Evolutionary conservation across 2,113 vertebrate genomes (phyloP), one percentile per base, ranked within the genome.

Genomic region (Rhipidura dahli): DNA sequence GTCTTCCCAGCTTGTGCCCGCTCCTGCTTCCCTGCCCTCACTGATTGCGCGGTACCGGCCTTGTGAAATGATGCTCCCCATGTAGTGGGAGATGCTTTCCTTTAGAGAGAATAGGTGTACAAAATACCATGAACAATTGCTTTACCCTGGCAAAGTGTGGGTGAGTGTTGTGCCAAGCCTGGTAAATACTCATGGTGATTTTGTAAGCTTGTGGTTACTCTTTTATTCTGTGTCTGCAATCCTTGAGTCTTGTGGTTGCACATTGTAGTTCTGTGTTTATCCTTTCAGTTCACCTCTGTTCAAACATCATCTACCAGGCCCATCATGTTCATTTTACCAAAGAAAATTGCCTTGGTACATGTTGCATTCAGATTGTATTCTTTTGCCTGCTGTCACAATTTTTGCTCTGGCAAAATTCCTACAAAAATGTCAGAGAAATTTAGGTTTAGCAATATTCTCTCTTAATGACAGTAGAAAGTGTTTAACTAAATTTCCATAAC

Each of bases 161-260:
- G 89, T 93, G 94, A 92, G 88, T 94, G 70, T 85, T 84, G 59
- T 93, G 95, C 86, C 65, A 45, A 96, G 80, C 82, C 95, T 93
- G 93, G 82, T 94, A 94, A 96, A 93, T 94, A 87, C 76, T 90
- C 93, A 93, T 96, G 93, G 95, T 95, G 93, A 93, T 96, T 93
- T 95, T 82, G 80, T 96, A 95, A 30, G 89, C 50, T 72, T 1
- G 22, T 84, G 73, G 93, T 89, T 63, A 69, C 61, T 57, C 76
- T 91, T 73, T 47, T 68, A 4, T 28, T 96, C 21, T 73, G 14
- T 69, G 33, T 96, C 92, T 85, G 37, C 77, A 31, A 3, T 68
- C 33, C 60, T 56, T 57, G 54, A 54, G 50, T 61, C 63, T 66
- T 90, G 60, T 50, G 70, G 31, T 50, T 79, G 37, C 57, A 26